These are phyloP conservation scores for Oreocharis arfaki DNA, from an alignment of 2,113 vertebrate genomes.

Conservation along the genomic window DNA sequence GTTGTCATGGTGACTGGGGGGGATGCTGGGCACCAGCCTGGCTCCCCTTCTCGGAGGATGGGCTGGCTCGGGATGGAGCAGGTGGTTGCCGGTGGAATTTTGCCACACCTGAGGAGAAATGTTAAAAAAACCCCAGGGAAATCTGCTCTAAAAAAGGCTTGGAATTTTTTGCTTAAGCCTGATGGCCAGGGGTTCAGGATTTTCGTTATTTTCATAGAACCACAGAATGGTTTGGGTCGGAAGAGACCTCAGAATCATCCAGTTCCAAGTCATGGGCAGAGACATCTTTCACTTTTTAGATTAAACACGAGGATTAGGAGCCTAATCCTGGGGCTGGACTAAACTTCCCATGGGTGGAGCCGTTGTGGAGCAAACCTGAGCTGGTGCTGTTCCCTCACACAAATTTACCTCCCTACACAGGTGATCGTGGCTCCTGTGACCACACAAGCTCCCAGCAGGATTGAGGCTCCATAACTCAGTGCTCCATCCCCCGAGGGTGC, in stretches of 20 bases:
- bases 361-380: not conserved
- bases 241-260: not conserved
- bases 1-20: not conserved
- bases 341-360: not conserved
- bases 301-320: not conserved
- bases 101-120: not conserved
- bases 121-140: not conserved
- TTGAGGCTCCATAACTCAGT: fast-evolving
- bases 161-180: not conserved
- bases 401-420: too few species aligned
- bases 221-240: not conserved
- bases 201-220: not conserved
- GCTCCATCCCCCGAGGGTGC: not conserved
- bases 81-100: not conserved
- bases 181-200: not conserved
- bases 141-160: not conserved
- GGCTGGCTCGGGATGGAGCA: not conserved
- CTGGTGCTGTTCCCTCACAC: too few species aligned
- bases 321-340: too few species aligned
- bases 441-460: not conserved
- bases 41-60: not conserved
- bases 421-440: not conserved
- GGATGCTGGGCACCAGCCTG: not conserved
- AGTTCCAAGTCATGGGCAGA: not conserved
- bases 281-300: too few species aligned